phyloP scores from a whole-genome alignment of 2,113 vertebrate genomes.

The Ranitomeya imitator region DNA sequence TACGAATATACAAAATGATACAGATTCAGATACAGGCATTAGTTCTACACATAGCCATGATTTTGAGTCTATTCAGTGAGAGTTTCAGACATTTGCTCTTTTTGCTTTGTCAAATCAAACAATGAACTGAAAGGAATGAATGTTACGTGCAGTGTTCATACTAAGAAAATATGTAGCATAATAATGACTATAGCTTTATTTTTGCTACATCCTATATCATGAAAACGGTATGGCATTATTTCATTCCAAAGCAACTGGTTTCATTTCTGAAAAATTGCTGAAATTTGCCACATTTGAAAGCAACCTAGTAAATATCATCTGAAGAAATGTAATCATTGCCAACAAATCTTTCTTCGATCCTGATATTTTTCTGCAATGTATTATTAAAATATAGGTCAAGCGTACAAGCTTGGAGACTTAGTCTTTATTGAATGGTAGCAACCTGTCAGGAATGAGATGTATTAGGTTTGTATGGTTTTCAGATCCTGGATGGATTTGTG shows the following conservation, averaged over 20 bases:
- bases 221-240: neutral
- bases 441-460: too few species aligned
- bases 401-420: too few species aligned
- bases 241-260: neutral
- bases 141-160: neutral
- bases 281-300: neutral
- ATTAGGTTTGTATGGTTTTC: neutral
- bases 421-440: too few species aligned
- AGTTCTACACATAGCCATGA: conserved; percentile 97
- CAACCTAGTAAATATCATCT: neutral
- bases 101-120: neutral
- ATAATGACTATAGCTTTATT: neutral
- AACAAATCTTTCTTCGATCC: too few species aligned
- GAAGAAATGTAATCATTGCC: neutral
- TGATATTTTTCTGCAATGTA: neutral
- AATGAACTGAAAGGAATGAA: neutral
- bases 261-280: neutral
- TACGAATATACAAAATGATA: conserved; percentile 81
- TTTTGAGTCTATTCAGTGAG: conserved; percentile 81
- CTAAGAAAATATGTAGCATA: neutral
- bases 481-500: neutral
- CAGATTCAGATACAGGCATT: conserved; percentile 97
- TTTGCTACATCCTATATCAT: neutral
- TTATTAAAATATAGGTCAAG: neutral
- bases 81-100: conserved; percentile 56